Conservation (phyloP, 2,113 vertebrate species). For the Pteropus alecto region DNA sequence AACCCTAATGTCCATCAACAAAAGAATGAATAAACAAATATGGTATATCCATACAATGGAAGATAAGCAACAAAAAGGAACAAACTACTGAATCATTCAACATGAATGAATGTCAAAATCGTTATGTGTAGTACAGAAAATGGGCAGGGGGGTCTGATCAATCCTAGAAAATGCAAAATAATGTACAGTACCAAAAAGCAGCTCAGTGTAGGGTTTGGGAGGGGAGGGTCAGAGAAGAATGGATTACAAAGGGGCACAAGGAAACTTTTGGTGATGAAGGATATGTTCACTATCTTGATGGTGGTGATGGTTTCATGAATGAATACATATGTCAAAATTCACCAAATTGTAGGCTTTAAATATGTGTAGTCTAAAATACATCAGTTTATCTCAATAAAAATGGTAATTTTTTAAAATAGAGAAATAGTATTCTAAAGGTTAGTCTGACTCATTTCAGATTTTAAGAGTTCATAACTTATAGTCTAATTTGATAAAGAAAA, state of each 20-base stretch:
- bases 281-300: not conserved
- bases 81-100: not conserved
- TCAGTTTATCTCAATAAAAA: constrained; percentile 36
- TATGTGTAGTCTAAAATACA: not conserved
- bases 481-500: constrained; percentile 26
- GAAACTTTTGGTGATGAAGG: not conserved
- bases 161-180: constrained; percentile 25
- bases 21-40: constrained; percentile 7
- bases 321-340: not conserved
- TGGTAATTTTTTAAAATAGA: not conserved
- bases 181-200: not conserved
- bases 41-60: constrained; percentile 37
- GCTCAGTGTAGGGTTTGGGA: not conserved
- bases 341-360: not conserved
- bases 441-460: not conserved
- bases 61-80: constrained; percentile 24
- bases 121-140: not conserved
- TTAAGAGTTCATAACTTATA: not conserved
- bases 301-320: not conserved
- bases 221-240: not conserved
- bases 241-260: not conserved
- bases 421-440: not conserved
- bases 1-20: not conserved
- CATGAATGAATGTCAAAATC: constrained; percentile 7
- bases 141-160: not conserved